Percentiles rank a stretch among this genome's conserved stretches.
These are phyloP conservation scores for Theonella swinhoei DNA, from an alignment of 37 sponge, comb jelly and placozoan species.

Conservation along the genomic window DNA sequence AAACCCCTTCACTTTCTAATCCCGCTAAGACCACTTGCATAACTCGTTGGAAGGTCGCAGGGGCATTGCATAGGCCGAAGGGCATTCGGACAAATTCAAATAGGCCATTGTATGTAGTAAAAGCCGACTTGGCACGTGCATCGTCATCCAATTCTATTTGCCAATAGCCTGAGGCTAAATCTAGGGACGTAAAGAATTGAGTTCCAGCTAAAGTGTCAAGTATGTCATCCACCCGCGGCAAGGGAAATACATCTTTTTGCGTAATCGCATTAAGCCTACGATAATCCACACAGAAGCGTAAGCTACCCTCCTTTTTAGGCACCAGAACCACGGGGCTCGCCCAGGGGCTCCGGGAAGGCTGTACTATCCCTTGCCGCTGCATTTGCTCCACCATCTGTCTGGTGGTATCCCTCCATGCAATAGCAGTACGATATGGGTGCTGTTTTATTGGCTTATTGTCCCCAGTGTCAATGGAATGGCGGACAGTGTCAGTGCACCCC, in stretches of 20 bases:
- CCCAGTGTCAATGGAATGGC: neutral
- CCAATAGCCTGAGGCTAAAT: constrained; percentile 70
- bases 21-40: constrained; percentile 15
- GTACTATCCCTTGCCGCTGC: constrained; percentile 2
- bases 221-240: constrained; percentile 14
- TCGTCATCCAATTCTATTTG: constrained; percentile 43
- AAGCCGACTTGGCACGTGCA: constrained; percentile 1
- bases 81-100: constrained; percentile 9
- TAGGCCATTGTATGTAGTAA: constrained; percentile 10
- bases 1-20: neutral
- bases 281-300: constrained; percentile 67
- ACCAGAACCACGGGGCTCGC: constrained; percentile 74
- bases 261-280: constrained; percentile 46
- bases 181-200: constrained; percentile 31
- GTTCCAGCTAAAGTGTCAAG: neutral
- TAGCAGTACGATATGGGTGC: neutral
- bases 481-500: neutral
- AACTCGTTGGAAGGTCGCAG: constrained; percentile 5
- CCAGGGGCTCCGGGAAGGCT: constrained; percentile 40
- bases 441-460: neutral
- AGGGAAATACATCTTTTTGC: constrained; percentile 12
- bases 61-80: neutral
- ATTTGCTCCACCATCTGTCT: constrained; percentile 31
- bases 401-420: neutral
- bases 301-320: constrained; percentile 55